Evolutionary conservation across 1,140 invertebrate species (phyloP), one percentile per base, ranked within the genome.

Genomic region (Odontomachus brunneus): DNA sequence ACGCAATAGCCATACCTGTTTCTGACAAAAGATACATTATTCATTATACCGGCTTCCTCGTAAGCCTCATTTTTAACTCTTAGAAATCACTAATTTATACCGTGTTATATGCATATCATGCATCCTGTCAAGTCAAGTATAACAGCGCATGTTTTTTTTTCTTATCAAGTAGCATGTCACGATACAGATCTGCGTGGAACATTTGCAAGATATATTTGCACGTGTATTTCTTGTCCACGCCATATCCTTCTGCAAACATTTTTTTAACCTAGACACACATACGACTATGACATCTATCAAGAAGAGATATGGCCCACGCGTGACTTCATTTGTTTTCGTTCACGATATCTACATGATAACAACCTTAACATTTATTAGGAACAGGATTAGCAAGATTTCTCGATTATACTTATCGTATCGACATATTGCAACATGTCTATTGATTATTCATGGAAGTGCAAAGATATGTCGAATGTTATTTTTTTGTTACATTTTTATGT

Each of bases 111-210:
- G 55, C 72, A 7, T 76, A 76, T 76, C 74, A 12, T 24, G 69
- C 62, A 78, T 78, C 63, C 75, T 78, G 51, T 57, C 44, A 69
- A 49, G 26, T 24, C 44, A n/a, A n/a, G 19, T 29, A 33, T 75
- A 75, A 63, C 44, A 29, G 17, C n/a, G 22, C 44, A 9, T 19
- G 59, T 3, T 15, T 38, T n/a, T 69, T 17, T 1, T 66, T 59
- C 44, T 33, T 33, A 29, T 38, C 48, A 19, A 38, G 51, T 26
- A n/a, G 24, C 49, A 11, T 11, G 62, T 38, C 17, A 19, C 12
- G 65, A 80, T 78, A 78, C 17, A 74, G 38, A 75, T 51, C 9
- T 44, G 9, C 38, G 38, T 7, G 38, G 3, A 44, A 44, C 9
- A 44, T 44, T 44, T 44, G 38, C 38, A 7, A 44, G 38, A 44